Conservation (phyloP, 2,113 vertebrate genomes). For the Mirza zaza region DNA sequence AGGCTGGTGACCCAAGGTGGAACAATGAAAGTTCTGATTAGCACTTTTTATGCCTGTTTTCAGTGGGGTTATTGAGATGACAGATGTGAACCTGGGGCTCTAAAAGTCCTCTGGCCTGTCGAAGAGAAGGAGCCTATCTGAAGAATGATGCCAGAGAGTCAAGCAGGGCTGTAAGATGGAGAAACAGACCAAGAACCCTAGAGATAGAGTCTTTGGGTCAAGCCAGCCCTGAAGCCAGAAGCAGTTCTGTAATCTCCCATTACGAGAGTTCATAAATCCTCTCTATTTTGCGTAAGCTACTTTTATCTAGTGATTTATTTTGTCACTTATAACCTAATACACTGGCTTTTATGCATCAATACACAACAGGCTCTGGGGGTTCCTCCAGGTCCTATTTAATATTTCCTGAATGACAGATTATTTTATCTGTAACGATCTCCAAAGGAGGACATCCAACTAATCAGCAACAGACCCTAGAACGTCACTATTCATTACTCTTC, state of each 20-base stretch:
- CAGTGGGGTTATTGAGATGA: background rate
- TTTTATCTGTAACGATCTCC: conserved; percentile 13
- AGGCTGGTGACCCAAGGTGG: background rate
- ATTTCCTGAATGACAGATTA: background rate
- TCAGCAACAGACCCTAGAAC: background rate
- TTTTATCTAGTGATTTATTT: conserved; percentile 14
- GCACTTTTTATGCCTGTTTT: background rate
- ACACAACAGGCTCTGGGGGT: background rate
- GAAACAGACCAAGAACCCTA: background rate
- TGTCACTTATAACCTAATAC: background rate
- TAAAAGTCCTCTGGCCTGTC: background rate
- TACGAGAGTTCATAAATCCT: background rate
- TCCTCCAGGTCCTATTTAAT: background rate
- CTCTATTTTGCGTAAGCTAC: background rate
- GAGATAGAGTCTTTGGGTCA: background rate
- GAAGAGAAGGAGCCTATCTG: background rate
- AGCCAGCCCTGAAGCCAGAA: background rate
- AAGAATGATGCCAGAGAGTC: background rate
- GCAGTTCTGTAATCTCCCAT: background rate
- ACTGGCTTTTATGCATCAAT: background rate
- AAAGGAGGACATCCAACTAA: background rate
- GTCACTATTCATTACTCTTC: background rate
- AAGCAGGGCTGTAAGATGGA: background rate
- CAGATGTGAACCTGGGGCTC: background rate
- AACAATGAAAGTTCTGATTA: background rate